These are phyloP conservation scores for Glaucidium brasilianum DNA, from an alignment of 2,113 vertebrate genomes.

Conservation along the genomic window DNA sequence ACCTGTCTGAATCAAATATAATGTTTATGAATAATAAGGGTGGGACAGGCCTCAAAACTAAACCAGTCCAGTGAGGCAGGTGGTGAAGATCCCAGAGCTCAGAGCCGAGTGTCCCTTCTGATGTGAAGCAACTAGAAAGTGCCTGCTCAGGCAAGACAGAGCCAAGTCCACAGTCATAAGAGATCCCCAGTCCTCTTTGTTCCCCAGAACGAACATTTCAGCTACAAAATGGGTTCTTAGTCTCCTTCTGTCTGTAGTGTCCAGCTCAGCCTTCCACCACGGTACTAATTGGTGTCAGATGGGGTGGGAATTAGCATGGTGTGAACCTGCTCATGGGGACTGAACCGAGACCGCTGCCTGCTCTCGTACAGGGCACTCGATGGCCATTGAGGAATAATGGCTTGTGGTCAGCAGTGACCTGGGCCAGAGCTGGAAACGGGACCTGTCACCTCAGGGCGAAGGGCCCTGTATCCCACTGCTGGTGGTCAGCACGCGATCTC, in stretches of 20 bases:
- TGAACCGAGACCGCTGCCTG: not conserved
- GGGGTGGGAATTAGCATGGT: not conserved
- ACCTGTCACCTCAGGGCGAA: not conserved
- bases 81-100: not conserved
- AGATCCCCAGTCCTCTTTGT: not conserved
- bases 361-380: accelerated
- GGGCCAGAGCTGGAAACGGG: not conserved
- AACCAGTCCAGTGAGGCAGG: not conserved
- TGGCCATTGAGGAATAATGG: not conserved
- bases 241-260: accelerated
- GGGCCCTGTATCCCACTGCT: accelerated
- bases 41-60: not conserved
- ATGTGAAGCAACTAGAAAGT: not conserved
- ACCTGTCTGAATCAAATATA: not conserved
- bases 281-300: not conserved
- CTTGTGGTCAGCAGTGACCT: not conserved
- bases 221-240: not conserved
- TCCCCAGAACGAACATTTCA: not conserved
- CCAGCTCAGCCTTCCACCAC: not conserved
- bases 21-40: not conserved
- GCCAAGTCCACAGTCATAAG: not conserved
- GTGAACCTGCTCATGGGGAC: not conserved
- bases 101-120: not conserved
- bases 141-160: not conserved
- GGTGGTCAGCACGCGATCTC: not conserved